Base-by-base conservation (phyloP, 2,888 invertebrate species). In the Orthosia cruda region DNA sequence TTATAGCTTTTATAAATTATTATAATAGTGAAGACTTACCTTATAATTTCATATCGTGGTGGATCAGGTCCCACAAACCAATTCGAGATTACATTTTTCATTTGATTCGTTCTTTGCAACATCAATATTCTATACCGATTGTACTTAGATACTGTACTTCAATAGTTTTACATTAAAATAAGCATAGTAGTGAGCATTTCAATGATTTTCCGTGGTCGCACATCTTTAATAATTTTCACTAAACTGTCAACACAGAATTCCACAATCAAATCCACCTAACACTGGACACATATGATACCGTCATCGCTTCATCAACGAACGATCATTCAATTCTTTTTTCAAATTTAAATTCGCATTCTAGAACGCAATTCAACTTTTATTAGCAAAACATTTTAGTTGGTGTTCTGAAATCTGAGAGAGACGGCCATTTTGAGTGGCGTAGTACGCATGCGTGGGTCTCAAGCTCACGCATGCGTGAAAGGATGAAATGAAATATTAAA, bases 241-340 rank as follows among this genome's bases (percentile, higher is more conserved):
- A 87, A 91, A 90, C 91, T 94, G 93, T 94, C 94, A 94, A 94
- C 94, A 94, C 83, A 77, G 11, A 78, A 77, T 54, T 76, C 40
- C 80, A 86, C 73, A 74, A 76, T 71, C 18, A 55, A 59, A 72
- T 61, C 49, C 32, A 47, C 40, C 32, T 45, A 52, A 15, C 70
- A 77, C 71, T n/a, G 3, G 50, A 5, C 67, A 61, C 68, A 71
- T 45, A 5, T 49, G 5, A 12, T 5, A n/a, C 20, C n/a, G 55
- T 62, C 77, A 62, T 45, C 4, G 40, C 40, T 23, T n/a, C 18
- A 23, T 26, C 54, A 66, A 50, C 16, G n/a, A 57, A 66, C 63
- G 26, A 68, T 18, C 26, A 12, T 50, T 63, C 52, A 32, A 47
- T 32, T 82, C 26, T 79, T 76, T 63, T 52, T 77, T 18, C 0